phyloP scores from a whole-genome alignment of 2,113 vertebrate genomes.

The Myotis brandtii region DNA sequence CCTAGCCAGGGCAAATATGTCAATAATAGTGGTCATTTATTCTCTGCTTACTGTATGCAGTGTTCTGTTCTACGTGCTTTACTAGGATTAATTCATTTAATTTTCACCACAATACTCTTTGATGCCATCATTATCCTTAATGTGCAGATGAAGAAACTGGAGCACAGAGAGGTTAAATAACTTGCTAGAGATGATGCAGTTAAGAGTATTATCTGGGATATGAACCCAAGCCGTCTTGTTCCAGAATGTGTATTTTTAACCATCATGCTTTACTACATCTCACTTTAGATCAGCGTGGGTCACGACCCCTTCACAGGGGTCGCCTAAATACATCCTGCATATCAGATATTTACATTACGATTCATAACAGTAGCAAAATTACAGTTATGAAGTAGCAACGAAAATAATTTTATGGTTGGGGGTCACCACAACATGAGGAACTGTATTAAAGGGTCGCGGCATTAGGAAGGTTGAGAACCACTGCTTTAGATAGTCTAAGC shows the following conservation, averaged over 20 bases:
- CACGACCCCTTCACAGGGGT: no score
- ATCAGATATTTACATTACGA: no score
- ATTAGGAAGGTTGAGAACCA: no score
- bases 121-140: background rate
- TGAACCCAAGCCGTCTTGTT: background rate
- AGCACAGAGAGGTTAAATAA: slow-evolving; percentile 43
- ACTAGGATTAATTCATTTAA: slow-evolving; percentile 20
- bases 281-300: background rate
- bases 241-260: slow-evolving; percentile 46
- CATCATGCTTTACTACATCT: background rate
- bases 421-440: no score
- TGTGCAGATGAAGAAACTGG: slow-evolving; percentile 37
- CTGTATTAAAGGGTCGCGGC: no score
- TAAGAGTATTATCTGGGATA: slow-evolving; percentile 16
- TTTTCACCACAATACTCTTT: slow-evolving; percentile 10
- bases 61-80: slow-evolving; percentile 19
- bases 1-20: background rate
- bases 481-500: background rate
- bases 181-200: background rate
- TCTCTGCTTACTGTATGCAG: background rate
- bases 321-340: no score
- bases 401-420: no score
- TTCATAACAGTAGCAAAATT: no score
- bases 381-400: no score
- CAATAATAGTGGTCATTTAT: slow-evolving; percentile 6